Evolutionary conservation across 2,888 invertebrate species (phyloP), one percentile per base, ranked within the genome.

Genomic region (Lepidonotus clava): DNA sequence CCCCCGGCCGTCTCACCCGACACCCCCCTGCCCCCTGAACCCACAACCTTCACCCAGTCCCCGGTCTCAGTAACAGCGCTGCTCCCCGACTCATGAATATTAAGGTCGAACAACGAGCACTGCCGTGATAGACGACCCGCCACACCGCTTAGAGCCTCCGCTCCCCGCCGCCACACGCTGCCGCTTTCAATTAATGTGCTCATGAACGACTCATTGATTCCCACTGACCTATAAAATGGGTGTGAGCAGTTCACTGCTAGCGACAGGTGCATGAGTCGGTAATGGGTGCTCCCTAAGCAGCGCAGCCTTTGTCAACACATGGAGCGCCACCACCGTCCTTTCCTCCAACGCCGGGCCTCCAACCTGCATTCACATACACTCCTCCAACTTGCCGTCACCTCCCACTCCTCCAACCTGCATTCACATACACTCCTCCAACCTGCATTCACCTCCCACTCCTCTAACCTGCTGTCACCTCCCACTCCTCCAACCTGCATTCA

Each of bases 131-230:
- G n/a, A 8, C 56, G 18, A n/a, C 56, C n/a, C 66, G 11, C 66
- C 66, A 1, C 24, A 4, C 66, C 66, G n/a, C 66, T 6, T 28
- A 4, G n/a, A n/a, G n/a, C 71, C 34, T n/a, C 38, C 28, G 6
- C 34, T 5, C 34, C 71, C 38, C 21, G 4, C 38, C 14, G 36
- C 71, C 24, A 5, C 71, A 38, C 71, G 11, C 71, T 18, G 36
- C 71, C 34, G 36, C 36, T n/a, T 18, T 46, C 80, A 80, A 80
- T 46, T 80, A 80, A 51, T 41, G 80, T 24, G 28, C 51, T 46
- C 80, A 28, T 41, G 46, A 80, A 80, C 80, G 41, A 80, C 80
- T 80, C 80, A 80, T 80, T 80, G 80, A 80, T 80, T 80, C 28
- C 46, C 24, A 46, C 46, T 80, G 80, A 80, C 80, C 80, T 80